Base-by-base conservation (phyloP, 2,113 vertebrate species). In the Polypterus senegalus region DNA sequence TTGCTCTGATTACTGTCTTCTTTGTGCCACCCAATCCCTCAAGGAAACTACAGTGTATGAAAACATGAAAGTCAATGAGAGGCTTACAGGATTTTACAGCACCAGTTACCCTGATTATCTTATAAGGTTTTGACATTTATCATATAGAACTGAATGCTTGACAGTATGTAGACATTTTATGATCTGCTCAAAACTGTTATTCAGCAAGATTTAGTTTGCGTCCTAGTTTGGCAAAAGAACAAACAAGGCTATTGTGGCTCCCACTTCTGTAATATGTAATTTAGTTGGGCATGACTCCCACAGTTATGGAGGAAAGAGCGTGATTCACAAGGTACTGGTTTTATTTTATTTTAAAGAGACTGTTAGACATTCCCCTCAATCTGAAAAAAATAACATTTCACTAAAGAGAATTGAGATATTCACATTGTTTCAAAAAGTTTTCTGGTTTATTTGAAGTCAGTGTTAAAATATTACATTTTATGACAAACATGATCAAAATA, bases 181-280 rank as follows among this genome's bases (percentile, higher is more conserved):
- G 64, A 61, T 63, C 54, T 49, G 59, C 57, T 54, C 59, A 48
- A 49, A 46, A 62, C 60, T 52, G 54, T 43, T 46, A 51, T n/a
- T 77, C 77, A 78, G 77, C 81, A 78, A 78, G 80, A 81, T 79
- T 78, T 81, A 76, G 77, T 81, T 76, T 65, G 75, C 61, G 71
- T 74, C 71, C 73, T 66, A 71, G 73, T 64, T 61, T 65, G 66
- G 77, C 72, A 71, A 61, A 81, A 68, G 77, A 69, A 68, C 74
- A 72, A 27, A 71, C 73, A 76, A 80, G 84, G 80, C 27, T 83
- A 79, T 81, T 79, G 75, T 70, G 75, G 72, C 79, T 76, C 73
- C 76, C 61, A 65, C 67, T 79, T 77, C 72, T 57, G 66, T 74
- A 74, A 27, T 44, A 1, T 57, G 56, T 44, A 57, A 57, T 57